phyloP scores from a whole-genome alignment of 2,113 vertebrate genomes.

The Fulica atra region DNA sequence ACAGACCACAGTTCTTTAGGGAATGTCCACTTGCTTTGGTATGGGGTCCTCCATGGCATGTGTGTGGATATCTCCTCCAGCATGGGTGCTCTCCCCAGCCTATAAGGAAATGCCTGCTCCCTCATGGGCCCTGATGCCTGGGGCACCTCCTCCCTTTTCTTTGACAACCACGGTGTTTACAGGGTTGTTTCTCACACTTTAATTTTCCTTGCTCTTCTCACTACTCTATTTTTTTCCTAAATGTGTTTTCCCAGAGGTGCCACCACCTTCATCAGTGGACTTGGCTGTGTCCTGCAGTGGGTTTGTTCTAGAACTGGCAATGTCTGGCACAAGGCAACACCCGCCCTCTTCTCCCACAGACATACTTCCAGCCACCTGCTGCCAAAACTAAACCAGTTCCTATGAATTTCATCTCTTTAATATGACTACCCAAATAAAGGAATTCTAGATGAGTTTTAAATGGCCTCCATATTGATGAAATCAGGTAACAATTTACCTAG shows the following conservation, averaged over 20 bases:
- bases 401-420: neutral
- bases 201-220: rapidly evolving
- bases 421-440: neutral
- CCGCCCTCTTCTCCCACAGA: neutral
- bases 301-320: neutral
- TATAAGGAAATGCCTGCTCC: neutral
- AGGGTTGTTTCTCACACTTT: neutral
- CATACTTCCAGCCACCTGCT: rapidly evolving
- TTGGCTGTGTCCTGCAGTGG: neutral
- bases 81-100: rapidly evolving
- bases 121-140: neutral
- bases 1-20: neutral
- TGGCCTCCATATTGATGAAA: neutral
- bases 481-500: neutral
- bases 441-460: neutral
- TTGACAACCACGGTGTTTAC: neutral
- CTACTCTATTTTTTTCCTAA: neutral
- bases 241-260: neutral
- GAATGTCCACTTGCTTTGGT: neutral
- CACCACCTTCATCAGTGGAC: neutral
- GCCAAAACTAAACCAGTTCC: neutral
- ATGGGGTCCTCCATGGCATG: neutral
- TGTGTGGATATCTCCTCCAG: neutral
- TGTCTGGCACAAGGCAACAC: neutral
- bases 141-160: neutral